Evolutionary conservation across 2,888 invertebrate species (phyloP).

Genomic region (Cyaniris semiargus): DNA sequence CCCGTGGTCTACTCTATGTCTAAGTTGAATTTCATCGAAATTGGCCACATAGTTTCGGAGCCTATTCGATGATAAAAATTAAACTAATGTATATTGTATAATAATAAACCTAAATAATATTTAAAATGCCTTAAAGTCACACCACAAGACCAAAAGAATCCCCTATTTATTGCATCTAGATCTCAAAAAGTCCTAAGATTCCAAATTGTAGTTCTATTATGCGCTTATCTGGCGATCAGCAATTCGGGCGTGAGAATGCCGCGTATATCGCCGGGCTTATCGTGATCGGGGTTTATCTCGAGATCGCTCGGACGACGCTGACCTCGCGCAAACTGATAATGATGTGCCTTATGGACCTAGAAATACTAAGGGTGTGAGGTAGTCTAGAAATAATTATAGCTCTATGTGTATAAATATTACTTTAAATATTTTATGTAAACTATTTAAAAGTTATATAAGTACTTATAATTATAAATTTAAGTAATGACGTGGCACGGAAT

Average conservation of each 20-base stretch:
- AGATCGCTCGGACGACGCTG: constrained; percentile 18
- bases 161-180: constrained; percentile 17
- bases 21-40: too few relatives aligned
- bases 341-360: constrained; percentile 7
- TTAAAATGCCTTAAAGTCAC: too few relatives aligned
- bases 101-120: too few relatives aligned
- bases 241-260: constrained; percentile 46
- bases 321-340: constrained; percentile 12
- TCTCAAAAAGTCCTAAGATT: constrained; percentile 21
- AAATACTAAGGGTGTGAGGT: constrained; percentile 1
- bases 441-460: too few relatives aligned
- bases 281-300: constrained; percentile 44
- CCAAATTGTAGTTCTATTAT: constrained; percentile 31
- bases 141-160: neutral
- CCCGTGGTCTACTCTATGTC: too few relatives aligned
- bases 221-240: constrained; percentile 42
- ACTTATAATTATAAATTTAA: too few relatives aligned
- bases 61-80: too few relatives aligned
- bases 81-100: too few relatives aligned
- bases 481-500: too few relatives aligned
- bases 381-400: neutral
- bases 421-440: too few relatives aligned
- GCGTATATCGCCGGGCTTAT: constrained; percentile 47
- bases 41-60: too few relatives aligned
- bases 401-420: too few relatives aligned